Evolutionary conservation across 2,888 invertebrate genomes (phyloP).

Genomic region (Caenorhabditis sinica): DNA sequence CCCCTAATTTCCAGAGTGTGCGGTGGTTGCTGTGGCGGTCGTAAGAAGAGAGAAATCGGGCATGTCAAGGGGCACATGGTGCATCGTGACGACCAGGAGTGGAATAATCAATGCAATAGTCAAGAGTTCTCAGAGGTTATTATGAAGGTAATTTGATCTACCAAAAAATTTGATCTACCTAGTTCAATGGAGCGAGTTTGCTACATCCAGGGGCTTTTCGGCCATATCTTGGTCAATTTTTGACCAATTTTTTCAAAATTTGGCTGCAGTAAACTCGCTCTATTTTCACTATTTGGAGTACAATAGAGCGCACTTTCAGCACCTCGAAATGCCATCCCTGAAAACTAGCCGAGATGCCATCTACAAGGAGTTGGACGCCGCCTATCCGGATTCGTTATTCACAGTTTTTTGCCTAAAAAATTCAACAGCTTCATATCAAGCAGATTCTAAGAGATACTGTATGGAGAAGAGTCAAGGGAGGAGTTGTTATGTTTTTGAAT

Average conservation of each 20-base stretch:
- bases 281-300: neutral
- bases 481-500: slow-evolving; percentile 61
- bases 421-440: slow-evolving; percentile 68
- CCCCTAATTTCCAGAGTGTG: slow-evolving; percentile 27
- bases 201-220: too few species aligned
- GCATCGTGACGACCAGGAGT: slow-evolving; percentile 45
- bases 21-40: slow-evolving; percentile 55
- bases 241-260: too few species aligned
- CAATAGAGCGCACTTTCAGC: slow-evolving; percentile 21
- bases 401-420: slow-evolving; percentile 67
- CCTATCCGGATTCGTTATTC: slow-evolving; percentile 67
- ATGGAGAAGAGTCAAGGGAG: slow-evolving; percentile 43
- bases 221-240: too few species aligned
- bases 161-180: neutral
- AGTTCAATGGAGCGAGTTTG: too few species aligned
- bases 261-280: too few species aligned
- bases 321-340: slow-evolving; percentile 30
- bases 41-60: slow-evolving; percentile 63
- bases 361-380: slow-evolving; percentile 66
- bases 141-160: slow-evolving; percentile 42
- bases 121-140: slow-evolving; percentile 61
- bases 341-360: slow-evolving; percentile 59
- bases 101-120: slow-evolving; percentile 61
- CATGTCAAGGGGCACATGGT: slow-evolving; percentile 56
- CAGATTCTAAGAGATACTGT: slow-evolving; percentile 59